A percentile compares a stretch with the other conserved stretches of the same genome.
These are phyloP conservation scores for Accipiter virgatus DNA, from an alignment of 2,113 vertebrate species.

Conservation along the genomic window DNA sequence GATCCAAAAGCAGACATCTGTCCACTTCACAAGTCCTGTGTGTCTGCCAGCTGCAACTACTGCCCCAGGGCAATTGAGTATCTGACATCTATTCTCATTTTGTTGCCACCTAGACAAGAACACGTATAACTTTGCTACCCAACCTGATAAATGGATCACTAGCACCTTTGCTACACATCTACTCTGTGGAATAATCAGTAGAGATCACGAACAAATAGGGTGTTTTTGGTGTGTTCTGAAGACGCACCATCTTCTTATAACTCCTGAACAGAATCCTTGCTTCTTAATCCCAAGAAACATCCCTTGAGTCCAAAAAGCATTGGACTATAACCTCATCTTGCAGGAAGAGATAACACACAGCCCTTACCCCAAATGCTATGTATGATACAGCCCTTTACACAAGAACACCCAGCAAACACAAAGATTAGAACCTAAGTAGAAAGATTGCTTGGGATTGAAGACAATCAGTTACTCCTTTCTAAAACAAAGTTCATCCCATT, in stretches of 20 bases:
- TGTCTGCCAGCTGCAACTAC: not conserved
- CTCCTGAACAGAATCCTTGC: not conserved
- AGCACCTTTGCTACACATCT: not conserved
- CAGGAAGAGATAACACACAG: not conserved
- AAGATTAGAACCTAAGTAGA: not conserved
- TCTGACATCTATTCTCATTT: not conserved
- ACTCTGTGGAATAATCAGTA: not conserved
- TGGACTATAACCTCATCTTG: not conserved
- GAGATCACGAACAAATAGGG: not conserved
- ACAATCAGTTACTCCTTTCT: not conserved
- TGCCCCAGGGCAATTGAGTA: fast-evolving
- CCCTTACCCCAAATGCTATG: not conserved
- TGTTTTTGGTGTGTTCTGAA: not conserved
- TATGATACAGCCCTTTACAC: not conserved
- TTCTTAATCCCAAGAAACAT: not conserved
- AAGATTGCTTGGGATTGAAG: not conserved
- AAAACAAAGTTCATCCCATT: not conserved
- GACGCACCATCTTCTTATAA: not conserved
- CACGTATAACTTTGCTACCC: fast-evolving
- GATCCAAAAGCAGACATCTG: not conserved
- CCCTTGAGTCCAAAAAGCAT: not conserved
- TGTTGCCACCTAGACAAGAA: not conserved
- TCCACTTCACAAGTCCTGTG: too few species aligned
- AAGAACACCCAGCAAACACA: not conserved
- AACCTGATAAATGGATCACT: too few species aligned